phyloP scores from a whole-genome alignment of 2,888 invertebrate genomes.

The Idaea straminata region DNA sequence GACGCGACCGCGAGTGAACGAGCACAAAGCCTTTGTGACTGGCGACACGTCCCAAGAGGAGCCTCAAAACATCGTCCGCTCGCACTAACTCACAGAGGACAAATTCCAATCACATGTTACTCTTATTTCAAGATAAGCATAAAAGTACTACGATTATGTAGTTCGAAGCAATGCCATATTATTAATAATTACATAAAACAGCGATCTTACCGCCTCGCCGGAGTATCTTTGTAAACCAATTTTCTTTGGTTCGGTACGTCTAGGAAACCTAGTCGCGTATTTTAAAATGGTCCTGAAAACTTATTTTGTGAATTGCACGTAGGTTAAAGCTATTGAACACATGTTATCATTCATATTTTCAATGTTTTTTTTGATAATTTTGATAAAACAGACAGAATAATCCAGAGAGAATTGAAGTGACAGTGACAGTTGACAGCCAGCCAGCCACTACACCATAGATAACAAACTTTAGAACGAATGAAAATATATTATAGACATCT shows the following conservation, averaged over 20 bases:
- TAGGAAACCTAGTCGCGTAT: slow-evolving; percentile 30
- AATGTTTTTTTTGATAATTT: slow-evolving; percentile 60
- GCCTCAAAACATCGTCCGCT: slow-evolving; percentile 38
- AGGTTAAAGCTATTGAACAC: slow-evolving; percentile 43
- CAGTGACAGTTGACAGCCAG: not conserved
- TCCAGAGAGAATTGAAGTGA: slow-evolving; percentile 30
- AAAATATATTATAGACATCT: slow-evolving; percentile 1
- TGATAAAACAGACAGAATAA: slow-evolving; percentile 49
- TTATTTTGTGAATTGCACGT: slow-evolving; percentile 43
- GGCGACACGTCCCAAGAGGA: slow-evolving; percentile 43
- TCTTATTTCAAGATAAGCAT: slow-evolving; percentile 8
- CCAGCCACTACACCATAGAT: slow-evolving; percentile 2
- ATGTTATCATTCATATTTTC: slow-evolving; percentile 69
- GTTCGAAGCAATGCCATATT: slow-evolving; percentile 5
- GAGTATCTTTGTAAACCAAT: slow-evolving; percentile 34
- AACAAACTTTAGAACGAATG: not conserved
- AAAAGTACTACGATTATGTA: slow-evolving; percentile 5
- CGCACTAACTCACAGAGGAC: slow-evolving; percentile 28
- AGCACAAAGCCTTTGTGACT: slow-evolving; percentile 48
- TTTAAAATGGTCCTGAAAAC: slow-evolving; percentile 30
- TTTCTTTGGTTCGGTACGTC: slow-evolving; percentile 30
- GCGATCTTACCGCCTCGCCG: slow-evolving; percentile 49
- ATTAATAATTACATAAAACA: slow-evolving; percentile 3
- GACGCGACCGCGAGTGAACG: slow-evolving; percentile 20
- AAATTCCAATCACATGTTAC: slow-evolving; percentile 27